Percentiles rank a stretch among this genome's conserved stretches.
Conservation (phyloP, 2,797 vertebrate species). For the Malurus splendens region DNA sequence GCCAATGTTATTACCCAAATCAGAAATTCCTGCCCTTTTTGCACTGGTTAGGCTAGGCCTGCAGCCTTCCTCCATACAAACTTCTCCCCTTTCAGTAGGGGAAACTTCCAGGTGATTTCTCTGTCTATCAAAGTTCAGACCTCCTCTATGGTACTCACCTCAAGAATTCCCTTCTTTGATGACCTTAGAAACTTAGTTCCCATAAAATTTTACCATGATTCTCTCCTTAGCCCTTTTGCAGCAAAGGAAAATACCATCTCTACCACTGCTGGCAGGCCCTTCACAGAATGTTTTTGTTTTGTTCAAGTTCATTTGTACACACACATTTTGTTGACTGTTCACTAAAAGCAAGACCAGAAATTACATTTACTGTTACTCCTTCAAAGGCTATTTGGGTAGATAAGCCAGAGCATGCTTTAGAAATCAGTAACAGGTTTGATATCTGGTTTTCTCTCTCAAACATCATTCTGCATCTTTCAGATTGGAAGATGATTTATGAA, state of each 20-base stretch:
- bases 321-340: background rate
- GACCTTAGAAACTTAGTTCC: background rate
- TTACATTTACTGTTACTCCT: background rate
- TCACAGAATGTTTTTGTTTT: background rate
- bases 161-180: background rate
- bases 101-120: background rate
- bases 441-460: background rate
- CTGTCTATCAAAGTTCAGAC: background rate
- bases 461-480: background rate
- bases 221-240: background rate
- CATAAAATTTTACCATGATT: background rate
- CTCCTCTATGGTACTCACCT: background rate
- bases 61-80: background rate
- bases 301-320: background rate
- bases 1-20: background rate
- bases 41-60: background rate
- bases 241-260: background rate
- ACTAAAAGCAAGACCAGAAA: background rate
- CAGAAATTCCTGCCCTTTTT: background rate
- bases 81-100: background rate
- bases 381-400: background rate
- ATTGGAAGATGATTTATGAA: background rate
- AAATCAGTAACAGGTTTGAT: background rate
- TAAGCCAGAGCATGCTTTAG: background rate
- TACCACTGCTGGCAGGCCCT: background rate